Percentiles rank a stretch among this genome's conserved stretches.
Evolutionary conservation across 2,113 vertebrate genomes (phyloP).

Genomic region (Cryptomyrus ogoouensis): DNA sequence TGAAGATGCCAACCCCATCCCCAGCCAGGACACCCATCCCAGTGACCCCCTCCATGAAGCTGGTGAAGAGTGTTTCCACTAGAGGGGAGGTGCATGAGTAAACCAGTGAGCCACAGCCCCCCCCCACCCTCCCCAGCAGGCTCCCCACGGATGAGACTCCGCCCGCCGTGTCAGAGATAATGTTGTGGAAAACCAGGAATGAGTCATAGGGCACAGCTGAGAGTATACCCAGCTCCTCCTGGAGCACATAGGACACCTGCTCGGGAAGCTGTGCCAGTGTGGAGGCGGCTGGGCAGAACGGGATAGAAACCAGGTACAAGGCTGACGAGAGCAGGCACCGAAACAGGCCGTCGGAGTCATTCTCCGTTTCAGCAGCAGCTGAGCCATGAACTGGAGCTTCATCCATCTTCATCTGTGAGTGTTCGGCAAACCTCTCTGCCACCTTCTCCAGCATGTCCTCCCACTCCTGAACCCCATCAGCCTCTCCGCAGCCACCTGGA

Average conservation of each 20-base stretch:
- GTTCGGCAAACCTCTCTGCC: neutral
- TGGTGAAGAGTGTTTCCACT: slow-evolving; percentile 41
- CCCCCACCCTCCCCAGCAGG: slow-evolving; percentile 37
- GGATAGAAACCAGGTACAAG: slow-evolving; percentile 48
- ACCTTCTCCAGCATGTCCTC: neutral
- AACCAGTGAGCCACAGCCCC: slow-evolving; percentile 26
- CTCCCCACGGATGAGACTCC: slow-evolving; percentile 38
- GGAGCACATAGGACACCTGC: slow-evolving; percentile 53
- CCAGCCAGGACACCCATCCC: slow-evolving; percentile 53
- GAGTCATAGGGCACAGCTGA: slow-evolving; percentile 48
- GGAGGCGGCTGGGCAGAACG: slow-evolving; percentile 50
- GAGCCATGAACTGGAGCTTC: neutral
- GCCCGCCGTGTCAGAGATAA: slow-evolving; percentile 50
- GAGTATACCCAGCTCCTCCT: slow-evolving; percentile 57
- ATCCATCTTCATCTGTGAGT: neutral
- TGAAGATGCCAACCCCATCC: slow-evolving; percentile 48
- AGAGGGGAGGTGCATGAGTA: slow-evolving; percentile 51
- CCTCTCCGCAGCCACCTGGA: slow-evolving; percentile 47
- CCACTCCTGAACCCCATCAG: slow-evolving; percentile 17
- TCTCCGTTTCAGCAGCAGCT: slow-evolving; percentile 28
- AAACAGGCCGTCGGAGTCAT: slow-evolving; percentile 41
- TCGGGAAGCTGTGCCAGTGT: slow-evolving; percentile 50
- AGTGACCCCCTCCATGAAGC: slow-evolving; percentile 48
- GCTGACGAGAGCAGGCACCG: slow-evolving; percentile 49
- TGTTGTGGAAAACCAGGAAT: slow-evolving; percentile 44